Conservation (phyloP, 2,888 invertebrate genomes). For the Campoplex nolae region DNA sequence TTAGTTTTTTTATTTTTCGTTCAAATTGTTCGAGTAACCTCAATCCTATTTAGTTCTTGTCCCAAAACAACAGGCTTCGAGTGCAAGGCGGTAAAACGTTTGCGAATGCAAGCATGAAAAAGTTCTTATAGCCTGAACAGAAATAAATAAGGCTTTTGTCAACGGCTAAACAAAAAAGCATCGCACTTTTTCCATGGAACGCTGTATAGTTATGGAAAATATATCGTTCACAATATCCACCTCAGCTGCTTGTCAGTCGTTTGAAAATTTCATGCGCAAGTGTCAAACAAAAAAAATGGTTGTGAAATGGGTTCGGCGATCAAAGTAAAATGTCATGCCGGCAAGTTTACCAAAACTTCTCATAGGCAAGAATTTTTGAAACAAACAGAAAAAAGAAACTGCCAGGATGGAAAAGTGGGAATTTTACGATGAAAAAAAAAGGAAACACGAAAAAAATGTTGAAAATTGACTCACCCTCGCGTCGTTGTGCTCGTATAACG, state of each 20-base stretch:
- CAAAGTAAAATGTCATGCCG: neutral
- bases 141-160: conserved; percentile 45
- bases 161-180: conserved; percentile 55
- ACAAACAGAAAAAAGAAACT: neutral
- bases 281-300: neutral
- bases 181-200: conserved; percentile 42
- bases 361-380: neutral
- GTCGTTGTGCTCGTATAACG: conserved; percentile 25
- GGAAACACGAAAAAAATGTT: conserved; percentile 4
- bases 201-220: conserved; percentile 1
- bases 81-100: neutral
- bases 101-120: neutral
- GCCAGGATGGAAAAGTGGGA: neutral
- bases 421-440: conserved; percentile 5
- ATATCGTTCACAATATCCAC: neutral
- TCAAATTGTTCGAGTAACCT: neutral
- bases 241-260: too few relatives aligned
- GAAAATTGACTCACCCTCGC: conserved; percentile 46
- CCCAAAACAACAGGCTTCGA: neutral
- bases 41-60: neutral
- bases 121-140: neutral
- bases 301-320: neutral
- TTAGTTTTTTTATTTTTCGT: neutral
- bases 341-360: neutral
- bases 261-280: neutral